Percentiles rank a stretch among this genome's conserved stretches.
Conservation (phyloP, 1,140 invertebrate species). For the Druon quercuslanigerum region DNA sequence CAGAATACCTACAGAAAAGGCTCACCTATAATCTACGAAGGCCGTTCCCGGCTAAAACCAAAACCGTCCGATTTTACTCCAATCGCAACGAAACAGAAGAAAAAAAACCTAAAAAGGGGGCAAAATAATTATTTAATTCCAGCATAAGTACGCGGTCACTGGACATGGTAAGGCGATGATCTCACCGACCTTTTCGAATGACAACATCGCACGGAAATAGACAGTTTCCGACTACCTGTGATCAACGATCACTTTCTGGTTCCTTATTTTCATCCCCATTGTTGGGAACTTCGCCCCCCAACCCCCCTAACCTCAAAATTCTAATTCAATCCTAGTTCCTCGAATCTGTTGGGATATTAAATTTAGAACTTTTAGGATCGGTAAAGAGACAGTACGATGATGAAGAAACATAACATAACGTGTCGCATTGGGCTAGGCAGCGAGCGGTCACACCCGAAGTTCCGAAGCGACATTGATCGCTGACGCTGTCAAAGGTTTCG, state of each 20-base stretch:
- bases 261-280: not conserved
- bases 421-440: conserved; percentile 30
- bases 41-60: not conserved
- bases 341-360: not conserved
- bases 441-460: conserved; percentile 28
- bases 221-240: conserved; percentile 22
- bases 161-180: conserved; percentile 54
- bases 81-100: conserved; percentile 37
- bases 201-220: conserved; percentile 54
- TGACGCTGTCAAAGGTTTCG: conserved; percentile 8
- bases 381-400: not conserved
- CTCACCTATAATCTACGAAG: not conserved
- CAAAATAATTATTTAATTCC: too few relatives aligned
- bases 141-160: too few relatives aligned
- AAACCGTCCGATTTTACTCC: not conserved
- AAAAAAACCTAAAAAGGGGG: not conserved
- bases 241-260: conserved; percentile 27
- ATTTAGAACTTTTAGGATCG: not conserved
- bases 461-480: conserved; percentile 26
- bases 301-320: conserved; percentile 8
- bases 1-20: too few relatives aligned
- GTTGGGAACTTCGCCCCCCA: not conserved
- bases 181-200: conserved; percentile 51
- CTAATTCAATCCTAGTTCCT: not conserved
- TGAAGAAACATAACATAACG: conserved; percentile 1